Percentiles rank a stretch among this genome's conserved stretches.
Conservation (phyloP, 2,797 vertebrate genomes). For the Diplodus puntazzo region DNA sequence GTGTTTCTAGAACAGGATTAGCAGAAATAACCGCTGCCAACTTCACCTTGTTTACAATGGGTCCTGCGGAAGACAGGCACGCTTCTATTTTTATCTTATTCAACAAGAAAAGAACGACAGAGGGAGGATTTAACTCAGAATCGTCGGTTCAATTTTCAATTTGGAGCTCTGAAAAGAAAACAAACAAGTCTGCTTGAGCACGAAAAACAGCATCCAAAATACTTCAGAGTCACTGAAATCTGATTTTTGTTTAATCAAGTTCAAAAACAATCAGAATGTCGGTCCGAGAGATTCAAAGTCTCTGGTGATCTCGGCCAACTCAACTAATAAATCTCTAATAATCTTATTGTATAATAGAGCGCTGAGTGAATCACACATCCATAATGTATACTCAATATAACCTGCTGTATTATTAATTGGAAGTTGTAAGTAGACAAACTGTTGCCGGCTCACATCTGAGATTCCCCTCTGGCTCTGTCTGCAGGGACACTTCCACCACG, state of each 20-base stretch:
- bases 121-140: slow-evolving; percentile 5
- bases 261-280: background rate
- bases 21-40: slow-evolving; percentile 25
- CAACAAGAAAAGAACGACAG: slow-evolving; percentile 16
- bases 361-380: slow-evolving; percentile 5
- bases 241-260: background rate
- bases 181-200: background rate
- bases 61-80: slow-evolving; percentile 2
- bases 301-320: background rate
- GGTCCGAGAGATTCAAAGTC: background rate
- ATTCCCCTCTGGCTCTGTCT: slow-evolving; percentile 47
- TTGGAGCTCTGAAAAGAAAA: background rate
- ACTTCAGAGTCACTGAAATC: background rate
- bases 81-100: slow-evolving; percentile 42
- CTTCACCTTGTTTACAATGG: slow-evolving; percentile 25
- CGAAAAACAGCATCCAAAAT: background rate
- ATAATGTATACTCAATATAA: slow-evolving; percentile 48
- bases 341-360: background rate
- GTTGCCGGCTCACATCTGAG: slow-evolving; percentile 48
- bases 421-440: slow-evolving; percentile 49
- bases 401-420: slow-evolving; percentile 53
- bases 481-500: slow-evolving; percentile 76
- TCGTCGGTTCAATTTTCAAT: slow-evolving; percentile 15
- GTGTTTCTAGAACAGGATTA: background rate
- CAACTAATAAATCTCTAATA: no score